These are phyloP conservation scores for Allolobophora icterica DNA, from an alignment of 2,888 invertebrate genomes.

Conservation along the genomic window DNA sequence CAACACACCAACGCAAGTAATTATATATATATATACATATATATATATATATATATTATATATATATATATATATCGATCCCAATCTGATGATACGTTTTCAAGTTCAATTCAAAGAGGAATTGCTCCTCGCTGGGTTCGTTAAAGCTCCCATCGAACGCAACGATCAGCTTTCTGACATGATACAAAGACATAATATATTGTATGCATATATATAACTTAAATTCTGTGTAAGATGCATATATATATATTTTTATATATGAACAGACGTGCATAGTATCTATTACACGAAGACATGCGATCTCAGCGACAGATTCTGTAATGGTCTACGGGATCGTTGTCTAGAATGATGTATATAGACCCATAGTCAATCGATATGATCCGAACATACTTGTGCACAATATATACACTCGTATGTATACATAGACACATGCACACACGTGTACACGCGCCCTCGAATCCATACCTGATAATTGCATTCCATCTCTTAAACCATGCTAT, in stretches of 20 bases:
- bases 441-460: background rate
- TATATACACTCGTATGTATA: background rate
- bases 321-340: conserved; percentile 17
- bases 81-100: background rate
- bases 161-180: background rate
- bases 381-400: background rate
- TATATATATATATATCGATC: background rate
- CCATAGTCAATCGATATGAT: background rate
- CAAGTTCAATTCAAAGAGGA: background rate
- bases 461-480: too few relatives aligned
- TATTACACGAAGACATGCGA: conserved; percentile 17
- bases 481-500: background rate
- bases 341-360: background rate
- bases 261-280: background rate
- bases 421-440: background rate
- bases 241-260: background rate
- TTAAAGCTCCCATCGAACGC: background rate
- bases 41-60: background rate
- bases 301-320: conserved; percentile 17
- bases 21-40: background rate
- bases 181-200: background rate
- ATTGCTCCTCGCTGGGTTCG: background rate
- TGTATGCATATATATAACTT: background rate
- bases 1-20: background rate
- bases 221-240: background rate